Evolutionary conservation across 2,888 invertebrate genomes (phyloP), one percentile per base, ranked within the genome.

Genomic region (Helobdella robusta): DNA sequence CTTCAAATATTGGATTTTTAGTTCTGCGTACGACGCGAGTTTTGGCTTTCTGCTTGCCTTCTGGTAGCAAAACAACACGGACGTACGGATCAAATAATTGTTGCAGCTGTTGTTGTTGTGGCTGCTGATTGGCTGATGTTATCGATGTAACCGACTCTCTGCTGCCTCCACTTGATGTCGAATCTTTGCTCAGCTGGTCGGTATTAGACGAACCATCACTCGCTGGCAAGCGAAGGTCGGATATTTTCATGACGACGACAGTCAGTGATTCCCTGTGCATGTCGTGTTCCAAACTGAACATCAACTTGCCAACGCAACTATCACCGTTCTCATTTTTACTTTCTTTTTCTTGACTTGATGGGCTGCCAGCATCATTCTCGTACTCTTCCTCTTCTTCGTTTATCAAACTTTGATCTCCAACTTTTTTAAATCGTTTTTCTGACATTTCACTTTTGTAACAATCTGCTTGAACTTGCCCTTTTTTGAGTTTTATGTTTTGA

Each of bases 31-130:
- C 86, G 11, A 98, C 95, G 67, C 95, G 84, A 68, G 94, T 94
- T 82, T 94, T 95, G 65, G 93, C 94, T 80, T 93, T 92, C 79
- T 97, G 94, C 77, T 93, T 91, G 79, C 95, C 95, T 76, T 97
- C 97, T 0, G 98, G 98, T 71, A 98, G 82, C 40, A 98, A 84
- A 79, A 97, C 95, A 66, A 98, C 84, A 81, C 98, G 98, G 44
- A 98, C 93, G 80, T 98, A 98, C 0, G 97, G 97, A 83, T 98
- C 97, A 74, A 87, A 87, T 8, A 89, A 89, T 0, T 88, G 87
- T 11, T 87, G 83, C 71, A 84, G 85, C 0, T 87, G 86, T 77
- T 89, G 89, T 74, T 89, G 87, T 32, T 56, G 56, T n/a, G n/a
- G n/a, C n/a, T n/a, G n/a, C n/a, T n/a, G n/a, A n/a, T n/a, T n/a